Conservation (phyloP, 1,140 invertebrate genomes). For the Bombus terrestris region DNA sequence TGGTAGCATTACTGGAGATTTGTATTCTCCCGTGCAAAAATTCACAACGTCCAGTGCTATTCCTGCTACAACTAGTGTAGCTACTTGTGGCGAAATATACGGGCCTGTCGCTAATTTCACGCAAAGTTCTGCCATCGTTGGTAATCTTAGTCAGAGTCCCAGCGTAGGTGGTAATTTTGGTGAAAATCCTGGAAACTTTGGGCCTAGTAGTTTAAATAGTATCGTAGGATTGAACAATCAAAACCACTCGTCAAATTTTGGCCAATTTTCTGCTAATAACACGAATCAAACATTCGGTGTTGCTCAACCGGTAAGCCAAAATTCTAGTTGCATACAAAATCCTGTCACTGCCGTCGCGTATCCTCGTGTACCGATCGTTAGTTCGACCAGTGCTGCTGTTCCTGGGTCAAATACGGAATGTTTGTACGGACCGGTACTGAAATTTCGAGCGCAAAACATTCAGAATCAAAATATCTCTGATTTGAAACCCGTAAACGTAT, state of each 20-base stretch:
- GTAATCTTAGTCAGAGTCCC: constrained; percentile 78
- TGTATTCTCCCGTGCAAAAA: constrained; percentile 76
- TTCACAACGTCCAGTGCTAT: constrained; percentile 58
- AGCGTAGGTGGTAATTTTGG: constrained; percentile 70
- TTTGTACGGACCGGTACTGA: constrained; percentile 79
- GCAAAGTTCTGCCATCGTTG: constrained; percentile 79
- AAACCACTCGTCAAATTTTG: constrained; percentile 34
- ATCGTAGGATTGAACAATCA: constrained; percentile 43
- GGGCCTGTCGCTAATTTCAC: constrained; percentile 79
- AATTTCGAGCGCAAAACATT: constrained; percentile 75
- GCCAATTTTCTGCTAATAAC: constrained; percentile 39
- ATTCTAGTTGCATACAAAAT: constrained; percentile 37
- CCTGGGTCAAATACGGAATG: constrained; percentile 70
- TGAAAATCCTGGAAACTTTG: constrained; percentile 72
- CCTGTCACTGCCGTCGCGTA: constrained; percentile 31
- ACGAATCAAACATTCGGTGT: constrained; percentile 45
- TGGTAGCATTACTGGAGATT: constrained; percentile 66
- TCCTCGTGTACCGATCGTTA: constrained; percentile 45
- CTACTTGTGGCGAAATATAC: constrained; percentile 75
- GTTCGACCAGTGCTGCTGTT: constrained; percentile 38
- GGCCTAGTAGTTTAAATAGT: constrained; percentile 68
- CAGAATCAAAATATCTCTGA: constrained; percentile 60
- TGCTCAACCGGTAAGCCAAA: constrained; percentile 41
- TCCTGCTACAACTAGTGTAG: constrained; percentile 42
- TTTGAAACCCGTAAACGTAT: constrained; percentile 52